Base-by-base conservation (phyloP, 2,888 invertebrate species). In the Epistrophe eligans region DNA sequence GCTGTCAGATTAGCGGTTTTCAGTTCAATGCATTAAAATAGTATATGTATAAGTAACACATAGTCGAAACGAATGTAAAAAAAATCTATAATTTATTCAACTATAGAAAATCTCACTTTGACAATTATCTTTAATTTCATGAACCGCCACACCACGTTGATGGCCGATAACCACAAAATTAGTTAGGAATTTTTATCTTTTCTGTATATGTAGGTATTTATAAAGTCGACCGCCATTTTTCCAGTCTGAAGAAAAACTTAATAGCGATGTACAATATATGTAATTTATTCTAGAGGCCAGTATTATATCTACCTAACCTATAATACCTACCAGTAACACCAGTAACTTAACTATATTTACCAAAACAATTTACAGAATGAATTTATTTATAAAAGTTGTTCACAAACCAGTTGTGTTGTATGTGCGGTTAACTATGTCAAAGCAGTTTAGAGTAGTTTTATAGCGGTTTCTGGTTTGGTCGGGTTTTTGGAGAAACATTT, bases 1-100 rank as follows among this genome's bases (percentile, higher is more conserved):
- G 48, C 15, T 67, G 50, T 32, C 57, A 58, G 79, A 84, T 79
- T 84, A 79, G 79, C 84, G 79, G 84, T 72, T 73, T 73, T 24
- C 28, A 50, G 62, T 79, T 52, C 50, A 79, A n/a, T 82, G 58
- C 57, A 15, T 60, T 15, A 66, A 15, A 67, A 35, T 50, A 43
- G 24, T 24, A 3, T 24, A 43, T 10, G 35, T n/a, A n/a, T n/a
- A n/a, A n/a, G n/a, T n/a, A n/a, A n/a, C n/a, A 35, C 8, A 2
- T 3, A 24, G 24, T 35, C 19, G 17, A 28, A 60, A 62, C 35
- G 17, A 55, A 32, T 15, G 9, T 1, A 15, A 28, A 67, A 32
- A n/a, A 66, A 32, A 7, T 45, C 4, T 8, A 9, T 5, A 35
- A 67, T 9, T 38, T 64, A 57, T 48, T 35, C 43, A 32, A 43